Base-by-base conservation (phyloP, 2,113 vertebrate species). In the Phylloscopus trochiloides region DNA sequence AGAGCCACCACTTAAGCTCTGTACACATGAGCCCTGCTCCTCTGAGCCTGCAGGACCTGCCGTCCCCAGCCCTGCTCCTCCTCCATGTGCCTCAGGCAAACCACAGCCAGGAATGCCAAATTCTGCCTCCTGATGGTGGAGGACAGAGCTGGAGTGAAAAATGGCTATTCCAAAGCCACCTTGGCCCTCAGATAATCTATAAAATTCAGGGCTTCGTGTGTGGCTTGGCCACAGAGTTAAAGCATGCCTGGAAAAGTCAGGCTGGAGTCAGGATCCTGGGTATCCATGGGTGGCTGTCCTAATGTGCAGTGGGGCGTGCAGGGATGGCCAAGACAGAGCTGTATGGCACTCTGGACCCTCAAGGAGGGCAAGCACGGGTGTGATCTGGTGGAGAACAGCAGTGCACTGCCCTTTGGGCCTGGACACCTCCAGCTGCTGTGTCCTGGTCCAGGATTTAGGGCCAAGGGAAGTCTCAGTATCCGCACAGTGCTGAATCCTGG, bases 1-100 rank as follows among this genome's bases (percentile, higher is more conserved):
- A 38, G 88, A 96, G 97, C 88, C 54, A 96, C 58, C 72, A 18
- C 80, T 96, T 93, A 51, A 95, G 52, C 81, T 86, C 48, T 48
- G 58, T 22, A 6, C 47, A 88, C 52, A 61, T 3, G 24, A 34
- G 9, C 22, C 51, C 57, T 13, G 29, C n/a, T 58, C 66, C 43
- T 82, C 31, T 1, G 14, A 47, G 50, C 59, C 63, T 54, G 42
- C 10, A 3, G 19, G 43, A 47, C 59, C 65, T 47, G 32, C 52
- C 4, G 4, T 13, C 14, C 50, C 28, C 42, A 63, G 40, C 14
- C 43, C 74, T 63, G 24, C 72, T 89, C 73, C 28, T 45, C 10
- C 59, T 74, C 47, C 40, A 50, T 26, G 28, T 47, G 74, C 38
- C 29, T 7, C 50, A 11, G 26, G 40, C 29, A 58, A 55, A 28